Evolutionary conservation across 1,140 invertebrate species (phyloP).

Genomic region (Apocrypta bakeri): DNA sequence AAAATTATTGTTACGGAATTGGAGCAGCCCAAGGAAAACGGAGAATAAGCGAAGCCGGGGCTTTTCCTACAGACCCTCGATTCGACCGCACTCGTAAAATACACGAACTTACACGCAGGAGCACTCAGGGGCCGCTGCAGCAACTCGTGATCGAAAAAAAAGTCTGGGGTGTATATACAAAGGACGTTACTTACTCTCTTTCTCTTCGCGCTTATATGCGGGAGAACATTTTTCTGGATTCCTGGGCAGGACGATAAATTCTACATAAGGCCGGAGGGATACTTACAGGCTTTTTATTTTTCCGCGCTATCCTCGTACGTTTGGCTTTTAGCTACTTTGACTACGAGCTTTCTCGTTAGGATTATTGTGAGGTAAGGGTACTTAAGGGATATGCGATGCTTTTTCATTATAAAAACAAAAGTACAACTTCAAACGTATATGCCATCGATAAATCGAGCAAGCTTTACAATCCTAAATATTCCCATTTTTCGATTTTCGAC

Average conservation of each 20-base stretch:
- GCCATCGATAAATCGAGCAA: no score
- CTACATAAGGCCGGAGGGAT: slow-evolving; percentile 36
- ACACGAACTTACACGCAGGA: slow-evolving; percentile 54
- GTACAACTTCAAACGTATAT: no score
- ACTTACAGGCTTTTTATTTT: slow-evolving; percentile 16
- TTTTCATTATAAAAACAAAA: background rate
- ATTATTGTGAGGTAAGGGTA: background rate
- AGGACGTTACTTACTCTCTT: slow-evolving; percentile 19
- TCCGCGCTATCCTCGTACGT: background rate
- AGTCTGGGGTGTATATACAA: slow-evolving; percentile 1
- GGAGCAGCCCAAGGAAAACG: slow-evolving; percentile 53
- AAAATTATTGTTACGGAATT: slow-evolving; percentile 69
- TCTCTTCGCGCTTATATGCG: slow-evolving; percentile 6
- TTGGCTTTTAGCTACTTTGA: background rate
- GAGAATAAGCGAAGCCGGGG: slow-evolving; percentile 19
- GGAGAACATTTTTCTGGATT: slow-evolving; percentile 47
- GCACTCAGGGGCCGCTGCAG: slow-evolving; percentile 37
- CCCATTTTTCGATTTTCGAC: no score
- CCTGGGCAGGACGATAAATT: slow-evolving; percentile 53
- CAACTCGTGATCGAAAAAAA: slow-evolving; percentile 51
- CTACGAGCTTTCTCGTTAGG: background rate
- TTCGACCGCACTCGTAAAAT: slow-evolving; percentile 62
- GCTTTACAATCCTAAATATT: background rate
- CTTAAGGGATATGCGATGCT: background rate
- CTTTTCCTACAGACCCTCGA: slow-evolving; percentile 49